Percentiles rank a stretch among this genome's conserved stretches.
phyloP scores from a whole-genome alignment of 2,797 vertebrate genomes.

The Lepilemur ruficaudatus region DNA sequence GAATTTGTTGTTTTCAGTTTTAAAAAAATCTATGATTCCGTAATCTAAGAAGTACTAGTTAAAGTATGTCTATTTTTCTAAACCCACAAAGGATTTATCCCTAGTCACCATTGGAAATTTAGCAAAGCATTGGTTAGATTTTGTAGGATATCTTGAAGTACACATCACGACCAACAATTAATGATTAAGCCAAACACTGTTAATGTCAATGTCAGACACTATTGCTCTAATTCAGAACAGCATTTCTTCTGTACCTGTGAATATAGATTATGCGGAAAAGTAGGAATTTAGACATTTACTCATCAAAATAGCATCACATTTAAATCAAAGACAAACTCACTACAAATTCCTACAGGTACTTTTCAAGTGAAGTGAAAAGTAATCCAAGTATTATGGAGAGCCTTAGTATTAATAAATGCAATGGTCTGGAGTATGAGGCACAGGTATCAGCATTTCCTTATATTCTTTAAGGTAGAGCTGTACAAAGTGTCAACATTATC shows the following conservation, averaged over 20 bases:
- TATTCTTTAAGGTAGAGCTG: background rate
- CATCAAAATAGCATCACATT: background rate
- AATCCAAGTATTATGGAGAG: background rate
- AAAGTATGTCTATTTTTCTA: background rate
- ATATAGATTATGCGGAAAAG: background rate
- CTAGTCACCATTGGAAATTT: background rate
- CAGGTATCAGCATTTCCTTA: background rate
- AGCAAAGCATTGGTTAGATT: background rate
- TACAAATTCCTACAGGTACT: background rate
- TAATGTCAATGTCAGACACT: background rate
- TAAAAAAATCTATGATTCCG: background rate
- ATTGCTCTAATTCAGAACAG: background rate
- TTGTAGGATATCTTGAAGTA: background rate
- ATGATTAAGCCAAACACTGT: background rate
- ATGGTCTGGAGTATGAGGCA: background rate
- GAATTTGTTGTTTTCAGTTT: conserved; percentile 22
- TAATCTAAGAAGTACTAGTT: background rate
- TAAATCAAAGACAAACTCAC: conserved; percentile 1
- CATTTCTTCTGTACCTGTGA: background rate
- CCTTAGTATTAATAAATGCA: background rate
- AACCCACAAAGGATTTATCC: background rate
- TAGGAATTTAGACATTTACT: background rate
- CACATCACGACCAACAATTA: background rate
- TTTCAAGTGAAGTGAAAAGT: background rate
- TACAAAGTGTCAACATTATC: background rate